phyloP scores from a whole-genome alignment of 2,797 vertebrate genomes.

The Acanthornis magna region DNA sequence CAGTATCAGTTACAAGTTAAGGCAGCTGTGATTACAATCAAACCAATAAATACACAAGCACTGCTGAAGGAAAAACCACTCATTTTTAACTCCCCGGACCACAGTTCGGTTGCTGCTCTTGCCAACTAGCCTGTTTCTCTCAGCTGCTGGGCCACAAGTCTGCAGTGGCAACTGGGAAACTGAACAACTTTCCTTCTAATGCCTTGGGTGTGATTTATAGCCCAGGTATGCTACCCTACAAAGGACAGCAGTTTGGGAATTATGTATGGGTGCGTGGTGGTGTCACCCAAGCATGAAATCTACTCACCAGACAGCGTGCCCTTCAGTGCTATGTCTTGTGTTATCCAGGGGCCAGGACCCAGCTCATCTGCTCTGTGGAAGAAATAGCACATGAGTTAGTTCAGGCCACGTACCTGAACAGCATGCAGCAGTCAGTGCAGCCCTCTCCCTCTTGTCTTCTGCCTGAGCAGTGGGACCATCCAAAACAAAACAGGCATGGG shows the following conservation, averaged over 20 bases:
- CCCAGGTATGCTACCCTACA: background rate
- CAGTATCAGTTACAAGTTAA: constrained; percentile 29
- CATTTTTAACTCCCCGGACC: background rate
- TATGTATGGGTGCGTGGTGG: fast-evolving
- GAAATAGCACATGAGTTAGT: background rate
- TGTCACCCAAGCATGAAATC: background rate
- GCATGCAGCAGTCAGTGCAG: background rate
- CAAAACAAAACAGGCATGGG: background rate
- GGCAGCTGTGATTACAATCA: constrained; percentile 46
- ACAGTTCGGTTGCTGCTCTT: background rate
- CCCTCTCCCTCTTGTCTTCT: background rate
- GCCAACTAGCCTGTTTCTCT: background rate
- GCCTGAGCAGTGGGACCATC: background rate
- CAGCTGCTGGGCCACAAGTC: background rate
- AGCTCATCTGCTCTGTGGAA: background rate
- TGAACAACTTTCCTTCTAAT: background rate
- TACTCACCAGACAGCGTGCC: background rate
- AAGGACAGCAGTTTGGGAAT: background rate
- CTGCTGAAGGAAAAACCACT: background rate
- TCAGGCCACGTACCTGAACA: background rate
- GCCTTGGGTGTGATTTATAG: background rate
- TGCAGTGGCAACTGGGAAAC: background rate
- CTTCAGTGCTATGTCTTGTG: background rate
- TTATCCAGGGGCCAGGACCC: background rate
- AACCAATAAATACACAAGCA: background rate